Evolutionary conservation across 2,113 vertebrate genomes (phyloP), one percentile per base, ranked within the genome.

Genomic region (Xiphophorus couchianus): DNA sequence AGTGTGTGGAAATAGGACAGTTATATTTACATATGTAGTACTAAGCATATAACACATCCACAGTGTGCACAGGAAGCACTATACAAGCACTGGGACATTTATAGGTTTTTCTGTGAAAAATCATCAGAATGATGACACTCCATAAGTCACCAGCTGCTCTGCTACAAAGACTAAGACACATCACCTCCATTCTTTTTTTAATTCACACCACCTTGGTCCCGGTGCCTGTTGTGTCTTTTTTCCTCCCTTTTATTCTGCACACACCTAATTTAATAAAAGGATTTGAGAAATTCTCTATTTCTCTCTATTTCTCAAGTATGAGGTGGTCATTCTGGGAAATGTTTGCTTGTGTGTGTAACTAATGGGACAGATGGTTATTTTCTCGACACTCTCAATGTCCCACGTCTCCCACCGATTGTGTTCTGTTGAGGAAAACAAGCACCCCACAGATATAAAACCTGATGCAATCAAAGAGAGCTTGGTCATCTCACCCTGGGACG

Each of bases 361-460:
- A 77, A 82, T 67, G 71, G 76, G 76, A 84, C 72, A 84, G 86
- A 78, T 66, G 70, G 72, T 82, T 82, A 67, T 69, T 28, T 42
- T 74, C 69, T 79, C 31, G 1, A 48, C 54, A 62, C 54, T 66
- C 84, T 82, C 70, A 84, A 84, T 88, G 84, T 86, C 82, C 85
- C 73, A 62, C n/a, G 10, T 28, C 72, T 78, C 19, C 71, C 3
- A 10, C 35, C 63, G 69, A 68, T 83, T 85, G 70, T 84, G 63
- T 67, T 68, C 48, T 67, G n/a, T 68, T 62, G 37, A 69, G 48
- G 72, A 79, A 77, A 84, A 82, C 78, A 80, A 79, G 28, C 78
- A 77, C 11, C 74, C 67, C 77, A 82, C 58, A 66, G 74, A 90
- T 87, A 86, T 81, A 89, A 88, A 86, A 77, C 74, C 80, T 85